Percentiles rank a stretch among this genome's conserved stretches.
These are phyloP conservation scores for Heliothis peltigera DNA, from an alignment of 2,888 invertebrate genomes.

Conservation along the genomic window DNA sequence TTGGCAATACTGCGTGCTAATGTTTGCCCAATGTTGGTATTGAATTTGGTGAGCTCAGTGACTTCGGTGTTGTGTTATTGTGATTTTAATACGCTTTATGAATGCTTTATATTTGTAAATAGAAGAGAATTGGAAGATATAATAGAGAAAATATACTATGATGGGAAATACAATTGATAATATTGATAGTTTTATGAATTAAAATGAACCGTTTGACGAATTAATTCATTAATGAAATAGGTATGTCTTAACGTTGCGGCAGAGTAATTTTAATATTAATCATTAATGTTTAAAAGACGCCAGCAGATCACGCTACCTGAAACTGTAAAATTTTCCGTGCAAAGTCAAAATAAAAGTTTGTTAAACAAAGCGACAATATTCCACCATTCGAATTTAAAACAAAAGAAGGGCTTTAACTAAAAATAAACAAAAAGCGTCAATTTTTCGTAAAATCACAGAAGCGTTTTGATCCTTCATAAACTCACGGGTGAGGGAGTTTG, in stretches of 20 bases:
- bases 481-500: conserved; percentile 40
- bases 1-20: conserved; percentile 32
- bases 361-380: background rate
- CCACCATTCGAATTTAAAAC: background rate
- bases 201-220: no score
- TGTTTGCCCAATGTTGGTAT: conserved; percentile 37
- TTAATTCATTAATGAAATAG: no score
- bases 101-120: no score
- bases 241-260: no score
- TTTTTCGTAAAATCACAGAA: conserved; percentile 29
- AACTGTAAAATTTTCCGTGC: no score
- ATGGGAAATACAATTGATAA: background rate
- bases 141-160: no score
- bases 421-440: conserved; percentile 13
- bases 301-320: no score
- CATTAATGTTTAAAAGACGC: no score
- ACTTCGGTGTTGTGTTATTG: conserved; percentile 21
- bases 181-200: no score
- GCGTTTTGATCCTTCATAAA: conserved; percentile 47
- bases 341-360: background rate
- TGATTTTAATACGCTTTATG: conserved; percentile 2
- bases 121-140: no score
- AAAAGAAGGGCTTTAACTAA: conserved; percentile 1
- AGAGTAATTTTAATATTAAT: no score
- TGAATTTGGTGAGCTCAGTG: conserved; percentile 31